Base-by-base conservation (phyloP, 1,140 invertebrate genomes). In the Brachionus calyciflorus region DNA sequence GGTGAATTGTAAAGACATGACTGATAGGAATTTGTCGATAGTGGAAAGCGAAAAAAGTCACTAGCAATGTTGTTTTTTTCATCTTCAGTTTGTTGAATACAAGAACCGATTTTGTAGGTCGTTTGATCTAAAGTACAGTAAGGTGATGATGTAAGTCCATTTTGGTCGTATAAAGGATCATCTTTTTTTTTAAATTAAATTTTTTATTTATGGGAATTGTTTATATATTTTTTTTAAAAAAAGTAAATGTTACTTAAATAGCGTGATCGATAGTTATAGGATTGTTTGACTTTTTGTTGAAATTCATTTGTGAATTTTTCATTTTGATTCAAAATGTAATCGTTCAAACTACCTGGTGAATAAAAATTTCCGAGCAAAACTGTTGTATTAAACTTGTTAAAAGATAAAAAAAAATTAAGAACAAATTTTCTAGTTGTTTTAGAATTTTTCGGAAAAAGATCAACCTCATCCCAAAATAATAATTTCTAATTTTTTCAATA, bases 301-400 rank as follows among this genome's bases (percentile, higher is more conserved):
- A 73, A 30, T 33, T 51, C 30, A 6, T 55, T 37, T 30, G 37
- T 7, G 51, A 73, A 73, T 24, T 41, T 73, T 30, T 49, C 69
- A 73, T 49, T 73, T 28, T 49, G 33, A 51, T 55, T 73, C 3
- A 14, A 21, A 24, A 65, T 17, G 10, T 40, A 51, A 33, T 73
- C 14, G 2, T 49, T 19, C 26, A 73, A 51, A 28, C 7, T 9
- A 14, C 12, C 26, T 4, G 69, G 69, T 19, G 69, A 73, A 51
- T 73, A 73, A 73, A 53, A 73, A 28, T 73, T 33, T 17, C 69
- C 69, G 40, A 73, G 69, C 12, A 73, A 24, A 51, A 73, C 69
- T 2, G 46, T 73, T 6, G 51, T 51, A 40, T 73, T 73, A 33
- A 55, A 73, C 69, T 73, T 19, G n/a, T 19, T 33, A 73, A 21